Evolutionary conservation across 2,797 vertebrate genomes (phyloP).

Genomic region (Distichodus sexfasciatus): DNA sequence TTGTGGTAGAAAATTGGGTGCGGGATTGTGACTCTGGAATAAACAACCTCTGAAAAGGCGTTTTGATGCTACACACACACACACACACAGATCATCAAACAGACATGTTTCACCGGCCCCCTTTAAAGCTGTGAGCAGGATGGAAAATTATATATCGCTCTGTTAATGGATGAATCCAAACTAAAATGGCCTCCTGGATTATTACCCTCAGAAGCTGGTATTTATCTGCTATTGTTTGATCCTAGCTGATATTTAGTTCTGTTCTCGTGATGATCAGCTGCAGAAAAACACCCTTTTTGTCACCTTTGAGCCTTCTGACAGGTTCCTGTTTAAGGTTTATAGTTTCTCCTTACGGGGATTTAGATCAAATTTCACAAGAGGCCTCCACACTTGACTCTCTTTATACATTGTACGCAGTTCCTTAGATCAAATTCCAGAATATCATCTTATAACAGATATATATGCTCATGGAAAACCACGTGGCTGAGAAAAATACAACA

Average conservation of each 20-base stretch:
- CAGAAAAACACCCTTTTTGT: slow-evolving; percentile 12
- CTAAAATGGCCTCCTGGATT: slow-evolving; percentile 6
- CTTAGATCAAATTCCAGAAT: background rate
- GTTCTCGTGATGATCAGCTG: background rate
- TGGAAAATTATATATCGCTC: slow-evolving; percentile 11
- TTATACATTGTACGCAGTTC: background rate
- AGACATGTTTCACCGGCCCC: slow-evolving; percentile 76
- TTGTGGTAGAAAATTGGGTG: slow-evolving; percentile 77
- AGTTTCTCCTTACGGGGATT: background rate
- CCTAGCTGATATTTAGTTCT: slow-evolving; percentile 12
- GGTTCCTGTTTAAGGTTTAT: background rate
- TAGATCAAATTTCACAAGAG: background rate
- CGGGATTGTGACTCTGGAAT: slow-evolving; percentile 74
- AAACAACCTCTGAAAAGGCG: slow-evolving; percentile 72
- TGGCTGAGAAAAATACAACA: background rate
- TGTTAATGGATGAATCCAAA: slow-evolving; percentile 11
- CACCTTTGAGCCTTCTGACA: slow-evolving; percentile 20
- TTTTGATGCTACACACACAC: slow-evolving; percentile 74
- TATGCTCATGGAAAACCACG: background rate
- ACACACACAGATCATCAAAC: slow-evolving; percentile 76
- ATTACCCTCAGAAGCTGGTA: background rate
- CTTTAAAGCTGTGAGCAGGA: slow-evolving; percentile 16
- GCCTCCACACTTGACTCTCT: background rate
- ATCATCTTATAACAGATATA: background rate
- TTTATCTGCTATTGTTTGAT: slow-evolving; percentile 23